phyloP scores from a whole-genome alignment of 2,797 vertebrate species.

The Sphenopsis melanotis region DNA sequence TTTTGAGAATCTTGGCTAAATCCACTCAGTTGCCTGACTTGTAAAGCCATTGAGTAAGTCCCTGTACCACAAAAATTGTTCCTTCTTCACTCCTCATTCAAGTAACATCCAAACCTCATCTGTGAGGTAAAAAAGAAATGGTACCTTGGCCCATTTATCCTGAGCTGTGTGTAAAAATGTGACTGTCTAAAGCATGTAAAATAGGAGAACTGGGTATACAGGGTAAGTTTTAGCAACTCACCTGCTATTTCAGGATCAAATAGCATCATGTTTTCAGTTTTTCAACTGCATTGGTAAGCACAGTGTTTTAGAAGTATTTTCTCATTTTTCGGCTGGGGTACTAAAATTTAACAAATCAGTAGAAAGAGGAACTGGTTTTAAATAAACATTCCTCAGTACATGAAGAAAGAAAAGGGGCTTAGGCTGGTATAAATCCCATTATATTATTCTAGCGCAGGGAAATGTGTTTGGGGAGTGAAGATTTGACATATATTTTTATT shows the following conservation, averaged over 20 bases:
- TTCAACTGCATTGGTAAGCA: not conserved
- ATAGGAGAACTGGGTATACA: not conserved
- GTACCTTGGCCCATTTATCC: not conserved
- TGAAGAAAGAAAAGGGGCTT: not conserved
- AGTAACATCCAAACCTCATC: not conserved
- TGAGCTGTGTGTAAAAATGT: not conserved
- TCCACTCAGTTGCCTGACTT: not conserved
- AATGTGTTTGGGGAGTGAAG: not conserved
- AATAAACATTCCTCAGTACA: not conserved
- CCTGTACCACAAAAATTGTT: not conserved
- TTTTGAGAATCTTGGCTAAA: not conserved
- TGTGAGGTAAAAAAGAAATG: not conserved
- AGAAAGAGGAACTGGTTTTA: not conserved
- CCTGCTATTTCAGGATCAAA: constrained; percentile 1
- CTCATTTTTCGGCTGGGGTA: constrained; percentile 1
- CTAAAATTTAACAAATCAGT: constrained; percentile 44
- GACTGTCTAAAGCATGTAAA: not conserved
- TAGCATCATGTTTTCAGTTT: constrained; percentile 3
- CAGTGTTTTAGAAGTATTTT: not conserved
- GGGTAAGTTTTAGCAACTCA: not conserved
- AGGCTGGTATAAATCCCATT: not conserved
- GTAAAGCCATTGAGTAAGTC: not conserved
- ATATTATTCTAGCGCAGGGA: not conserved
- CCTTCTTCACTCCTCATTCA: not conserved
- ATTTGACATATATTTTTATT: constrained; percentile 71